Evolutionary conservation across 1,140 invertebrate species (phyloP), one percentile per base, ranked within the genome.

Genomic region (Drosophila bipectinata): DNA sequence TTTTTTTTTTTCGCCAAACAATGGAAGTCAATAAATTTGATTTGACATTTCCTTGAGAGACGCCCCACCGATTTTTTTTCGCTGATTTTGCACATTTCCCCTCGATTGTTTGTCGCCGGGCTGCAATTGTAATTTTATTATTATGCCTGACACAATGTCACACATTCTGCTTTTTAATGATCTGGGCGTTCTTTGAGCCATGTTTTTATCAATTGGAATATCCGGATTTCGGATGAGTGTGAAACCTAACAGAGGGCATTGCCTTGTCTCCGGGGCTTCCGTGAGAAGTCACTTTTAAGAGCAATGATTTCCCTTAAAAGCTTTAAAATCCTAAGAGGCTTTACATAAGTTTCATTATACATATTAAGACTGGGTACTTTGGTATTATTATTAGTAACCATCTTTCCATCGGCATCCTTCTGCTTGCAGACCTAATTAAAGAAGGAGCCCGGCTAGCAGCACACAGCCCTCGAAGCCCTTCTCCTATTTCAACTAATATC

Each of bases 21-120:
- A 88, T 88, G 79, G 77, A 83, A 88, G 83, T 88, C 83, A 88
- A 88, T 88, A 88, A 88, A 88, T 88, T 88, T 88, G 83, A 88
- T 88, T 83, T 88, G 83, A 88, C 83, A 88, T 88, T 82, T 87
- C 62, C 79, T 62, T 67, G 21, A 64, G 39, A 52, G 44, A 56
- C 66, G 44, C 58, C 61, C 54, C 39, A 41, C 54, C 12, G 62
- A 52, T 66, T 57, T 47, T 47, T 75, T 72, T 77, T 41, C 52
- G 83, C 83, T 88, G 83, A 88, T 64, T 88, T 63, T 62, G 83
- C 83, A 82, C 66, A 76, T 83, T 88, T 72, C 53, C 58, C 34
- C 28, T 30, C 59, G 60, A 69, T 66, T 77, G 64, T 61, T 69
- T 79, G 69, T 57, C 69, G 63, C 61, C 51, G 52, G 49, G 58